Base-by-base conservation (phyloP, 2,888 invertebrate genomes). In the Pogonocherus hispidulus region DNA sequence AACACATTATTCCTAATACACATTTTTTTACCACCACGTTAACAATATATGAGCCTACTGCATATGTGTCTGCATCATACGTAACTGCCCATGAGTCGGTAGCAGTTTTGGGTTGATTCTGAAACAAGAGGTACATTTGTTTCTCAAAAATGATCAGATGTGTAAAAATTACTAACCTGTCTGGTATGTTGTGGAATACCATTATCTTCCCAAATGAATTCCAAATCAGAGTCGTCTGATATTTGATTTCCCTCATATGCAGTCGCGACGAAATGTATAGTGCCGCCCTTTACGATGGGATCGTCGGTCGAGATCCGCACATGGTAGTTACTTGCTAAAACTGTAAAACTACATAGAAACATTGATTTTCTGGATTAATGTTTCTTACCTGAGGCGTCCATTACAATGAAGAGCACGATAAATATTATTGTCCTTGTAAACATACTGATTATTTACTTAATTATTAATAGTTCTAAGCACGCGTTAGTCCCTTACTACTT, bases 271-370 rank as follows among this genome's bases (percentile, higher is more conserved):
- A 95, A 92, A 71, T 90, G 91, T 46, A 94, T 88, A 59, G 89
- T 90, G 3, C 91, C 91, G 19, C 94, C 95, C 62, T 90, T 85
- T 14, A 94, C 90, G n/a, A 91, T 89, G 52, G 92, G 91, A 6
- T 91, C 91, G 84, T 92, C 88, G 71, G 89, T 89, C 9, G 86
- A 85, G 71, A 94, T 82, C 63, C 85, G 83, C 51, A 93, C 86
- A 73, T 80, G 67, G 73, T 86, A 87, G 46, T 78, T 77, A 27
- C 69, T 70, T 55, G 72, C 79, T 71, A 70, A 51, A 76, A 75
- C 68, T 72, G 55, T 47, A 59, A 71, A 49, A 59, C 41, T 62
- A 27, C 37, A 49, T 47, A 16, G 5, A 4, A 19, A 11, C 22
- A 9, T 46, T 11, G 22, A 41, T 20, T 51, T 49, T 37, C 3